Conservation (phyloP, 64 coral and sea anemone genomes). For the Montipora foliosa region DNA sequence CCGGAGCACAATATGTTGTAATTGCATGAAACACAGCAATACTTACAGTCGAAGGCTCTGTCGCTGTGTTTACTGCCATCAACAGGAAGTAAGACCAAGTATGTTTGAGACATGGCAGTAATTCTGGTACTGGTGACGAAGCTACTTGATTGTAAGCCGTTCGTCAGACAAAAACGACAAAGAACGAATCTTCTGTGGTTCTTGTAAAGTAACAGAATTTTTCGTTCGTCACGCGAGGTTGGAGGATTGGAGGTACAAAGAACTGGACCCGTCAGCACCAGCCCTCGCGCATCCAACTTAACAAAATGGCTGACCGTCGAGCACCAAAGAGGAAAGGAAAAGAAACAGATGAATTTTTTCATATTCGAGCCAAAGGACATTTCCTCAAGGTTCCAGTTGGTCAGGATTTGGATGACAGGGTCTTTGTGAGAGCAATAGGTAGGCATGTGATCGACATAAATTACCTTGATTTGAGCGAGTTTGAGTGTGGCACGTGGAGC, state of each 20-base stretch:
- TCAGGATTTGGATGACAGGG: background rate
- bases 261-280: background rate
- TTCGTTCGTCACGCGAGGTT: no score
- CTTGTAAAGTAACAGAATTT: background rate
- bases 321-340: constrained; percentile 15
- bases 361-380: constrained; percentile 70
- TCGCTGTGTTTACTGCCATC: constrained; percentile 7
- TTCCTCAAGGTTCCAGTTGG: constrained; percentile 31
- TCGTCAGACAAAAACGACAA: background rate
- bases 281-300: background rate
- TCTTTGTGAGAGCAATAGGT: constrained; percentile 1
- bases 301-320: constrained; percentile 41
- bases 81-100: constrained; percentile 29
- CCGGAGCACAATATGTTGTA: background rate
- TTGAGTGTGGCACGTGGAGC: no score
- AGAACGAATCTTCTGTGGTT: background rate
- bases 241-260: background rate
- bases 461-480: no score
- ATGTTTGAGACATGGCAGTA: background rate
- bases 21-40: background rate
- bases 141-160: background rate
- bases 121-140: background rate
- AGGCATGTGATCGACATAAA: background rate
- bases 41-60: constrained; percentile 22
- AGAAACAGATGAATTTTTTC: constrained; percentile 45